phyloP scores from a whole-genome alignment of 2,888 invertebrate species.

The Leptinotarsa juncta region DNA sequence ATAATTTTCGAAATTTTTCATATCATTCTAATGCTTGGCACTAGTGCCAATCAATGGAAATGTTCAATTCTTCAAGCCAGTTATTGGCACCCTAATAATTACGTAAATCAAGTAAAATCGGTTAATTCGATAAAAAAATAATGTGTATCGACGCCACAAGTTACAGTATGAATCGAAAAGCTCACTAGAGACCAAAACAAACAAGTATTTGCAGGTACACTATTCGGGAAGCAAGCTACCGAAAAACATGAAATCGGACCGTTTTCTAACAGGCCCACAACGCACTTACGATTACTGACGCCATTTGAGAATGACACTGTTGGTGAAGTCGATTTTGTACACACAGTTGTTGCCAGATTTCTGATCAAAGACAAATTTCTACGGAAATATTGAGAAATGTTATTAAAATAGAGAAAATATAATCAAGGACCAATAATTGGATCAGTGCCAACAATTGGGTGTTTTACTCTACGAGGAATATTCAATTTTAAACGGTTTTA shows the following conservation, averaged over 20 bases:
- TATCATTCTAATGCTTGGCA: neutral
- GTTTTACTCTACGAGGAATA: too few relatives aligned
- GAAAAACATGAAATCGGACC: neutral
- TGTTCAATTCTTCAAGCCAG: neutral
- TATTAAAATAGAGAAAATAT: neutral
- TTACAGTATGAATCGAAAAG: neutral
- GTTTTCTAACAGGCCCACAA: neutral
- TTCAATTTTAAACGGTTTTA: too few relatives aligned
- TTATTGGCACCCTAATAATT: neutral
- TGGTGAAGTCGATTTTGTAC: neutral
- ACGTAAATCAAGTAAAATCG: neutral
- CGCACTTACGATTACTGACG: neutral
- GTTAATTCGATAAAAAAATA: neutral
- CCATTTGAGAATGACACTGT: neutral
- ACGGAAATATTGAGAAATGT: neutral
- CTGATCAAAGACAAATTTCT: neutral
- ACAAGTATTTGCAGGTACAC: neutral
- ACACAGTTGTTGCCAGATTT: neutral
- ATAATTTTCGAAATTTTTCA: neutral
- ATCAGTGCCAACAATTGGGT: neutral
- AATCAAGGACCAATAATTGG: neutral
- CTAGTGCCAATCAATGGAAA: neutral
- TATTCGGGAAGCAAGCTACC: neutral
- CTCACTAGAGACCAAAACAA: neutral
- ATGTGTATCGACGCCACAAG: neutral